A percentile compares a stretch with the other conserved stretches of the same genome.
phyloP scores from a whole-genome alignment of 2,113 vertebrate species.

The Parotia lawesii region DNA sequence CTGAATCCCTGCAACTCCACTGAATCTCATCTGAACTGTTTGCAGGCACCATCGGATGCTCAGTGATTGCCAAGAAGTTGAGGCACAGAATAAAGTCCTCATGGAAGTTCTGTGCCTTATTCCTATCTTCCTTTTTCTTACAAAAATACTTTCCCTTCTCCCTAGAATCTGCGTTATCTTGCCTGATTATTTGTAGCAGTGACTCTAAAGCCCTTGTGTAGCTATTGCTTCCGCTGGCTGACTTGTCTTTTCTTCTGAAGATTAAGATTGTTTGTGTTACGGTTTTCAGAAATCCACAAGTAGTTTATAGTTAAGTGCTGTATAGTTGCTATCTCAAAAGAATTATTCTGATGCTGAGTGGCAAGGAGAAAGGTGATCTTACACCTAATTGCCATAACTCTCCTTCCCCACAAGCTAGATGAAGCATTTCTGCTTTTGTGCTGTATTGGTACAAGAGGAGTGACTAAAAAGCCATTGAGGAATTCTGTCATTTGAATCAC shows the following conservation, averaged over 20 bases:
- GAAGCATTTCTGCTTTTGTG: conserved; percentile 12
- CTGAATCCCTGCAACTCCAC: background rate
- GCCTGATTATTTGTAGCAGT: background rate
- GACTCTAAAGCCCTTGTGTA: background rate
- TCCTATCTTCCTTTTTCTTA: background rate
- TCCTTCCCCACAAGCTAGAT: background rate
- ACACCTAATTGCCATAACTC: background rate
- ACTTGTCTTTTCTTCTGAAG: background rate
- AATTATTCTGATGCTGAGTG: background rate
- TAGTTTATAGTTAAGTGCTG: background rate
- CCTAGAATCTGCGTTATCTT: background rate
- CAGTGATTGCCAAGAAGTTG: background rate
- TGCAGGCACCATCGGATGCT: background rate
- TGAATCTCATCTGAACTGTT: background rate
- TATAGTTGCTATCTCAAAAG: background rate
- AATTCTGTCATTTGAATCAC: background rate
- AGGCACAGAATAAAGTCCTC: background rate
- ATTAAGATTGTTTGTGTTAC: background rate
- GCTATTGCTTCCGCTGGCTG: background rate
- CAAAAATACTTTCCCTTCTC: background rate
- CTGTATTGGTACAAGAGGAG: background rate
- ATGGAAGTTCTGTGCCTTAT: background rate
- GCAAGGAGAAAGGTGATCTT: background rate
- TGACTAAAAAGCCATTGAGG: background rate
- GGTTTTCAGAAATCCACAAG: background rate